Base-by-base conservation (phyloP, 1,140 invertebrate species). In the Tribolium castaneum region DNA sequence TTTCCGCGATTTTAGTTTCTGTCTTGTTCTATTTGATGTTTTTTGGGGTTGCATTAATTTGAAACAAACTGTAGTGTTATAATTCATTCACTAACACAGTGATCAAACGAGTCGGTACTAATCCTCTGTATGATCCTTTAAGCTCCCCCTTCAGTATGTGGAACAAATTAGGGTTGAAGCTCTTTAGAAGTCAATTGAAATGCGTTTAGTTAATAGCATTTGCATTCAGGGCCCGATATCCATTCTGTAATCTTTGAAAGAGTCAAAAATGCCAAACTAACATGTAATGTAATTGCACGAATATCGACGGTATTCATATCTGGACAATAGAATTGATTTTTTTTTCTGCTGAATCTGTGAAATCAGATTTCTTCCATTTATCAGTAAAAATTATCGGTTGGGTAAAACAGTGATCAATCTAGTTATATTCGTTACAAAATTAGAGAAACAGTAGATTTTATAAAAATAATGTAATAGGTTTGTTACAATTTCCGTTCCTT, bases 171-270 rank as follows among this genome's bases (percentile, higher is more conserved):
- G 75, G 76, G 66, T 70, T 62, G 45, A 56, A 45, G 62, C 56
- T 70, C 76, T 77, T 73, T 77, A 62, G 66, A 77, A 79, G 74
- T 79, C 78, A 79, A 76, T 76, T 79, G 73, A 79, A 76, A 79
- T 71, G 19, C 73, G 70, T 79, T 79, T 72, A 79, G 78, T 79
- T 79, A 79, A 79, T 79, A 78, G 70, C 49, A 74, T 78, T 74
- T 73, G 54, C 54, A 59, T 59, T 59, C 54, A 22, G 19, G 9
- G 19, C n/a, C 30, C 25, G 30, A 71, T 62, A 16, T 25, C 22
- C 39, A 16, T 45, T 62, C 75, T 39, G 51, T 74, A 75, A 79
- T 78, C 56, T 50, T 45, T 45, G 10, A 16, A 52, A 19, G 9
- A 51, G 13, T 52, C 51, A 7, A 52, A 45, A 45, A 45, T 30